phyloP scores from a whole-genome alignment of 2,797 vertebrate genomes.

The Novumbra hubbsi region DNA sequence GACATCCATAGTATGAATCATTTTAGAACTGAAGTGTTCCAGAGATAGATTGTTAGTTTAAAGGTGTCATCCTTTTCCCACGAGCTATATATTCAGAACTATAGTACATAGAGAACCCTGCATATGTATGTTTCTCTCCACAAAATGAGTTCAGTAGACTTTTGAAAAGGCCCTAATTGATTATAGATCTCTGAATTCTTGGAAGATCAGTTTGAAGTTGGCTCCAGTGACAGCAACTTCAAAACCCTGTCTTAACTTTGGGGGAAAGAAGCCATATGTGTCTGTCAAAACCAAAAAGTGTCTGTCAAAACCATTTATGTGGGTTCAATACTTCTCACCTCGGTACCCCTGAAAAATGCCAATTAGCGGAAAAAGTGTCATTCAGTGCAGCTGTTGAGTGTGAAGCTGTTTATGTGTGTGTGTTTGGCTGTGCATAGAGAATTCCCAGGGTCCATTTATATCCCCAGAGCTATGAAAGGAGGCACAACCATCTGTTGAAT shows the following conservation, averaged over 20 bases:
- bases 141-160: slow-evolving; percentile 40
- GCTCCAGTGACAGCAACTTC: slow-evolving; percentile 38
- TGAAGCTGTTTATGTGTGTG: slow-evolving; percentile 25
- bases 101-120: neutral
- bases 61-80: neutral
- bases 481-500: slow-evolving; percentile 64
- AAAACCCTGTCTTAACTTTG: slow-evolving; percentile 58
- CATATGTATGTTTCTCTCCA: neutral
- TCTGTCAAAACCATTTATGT: neutral
- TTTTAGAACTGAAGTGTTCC: neutral
- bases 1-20: neutral
- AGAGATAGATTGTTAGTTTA: neutral
- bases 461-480: slow-evolving; percentile 48
- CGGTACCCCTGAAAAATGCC: slow-evolving; percentile 24
- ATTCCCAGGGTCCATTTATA: slow-evolving; percentile 69
- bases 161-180: slow-evolving; percentile 46
- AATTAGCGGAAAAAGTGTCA: slow-evolving; percentile 21
- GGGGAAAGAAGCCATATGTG: slow-evolving; percentile 62
- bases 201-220: slow-evolving; percentile 51
- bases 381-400: neutral
- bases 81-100: neutral
- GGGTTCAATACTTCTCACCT: slow-evolving; percentile 8
- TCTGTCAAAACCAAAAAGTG: slow-evolving; percentile 12
- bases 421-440: slow-evolving; percentile 29
- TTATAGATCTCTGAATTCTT: slow-evolving; percentile 54